Evolutionary conservation across 2,113 vertebrate species (phyloP).

Genomic region (Pangasianodon hypophthalmus): DNA sequence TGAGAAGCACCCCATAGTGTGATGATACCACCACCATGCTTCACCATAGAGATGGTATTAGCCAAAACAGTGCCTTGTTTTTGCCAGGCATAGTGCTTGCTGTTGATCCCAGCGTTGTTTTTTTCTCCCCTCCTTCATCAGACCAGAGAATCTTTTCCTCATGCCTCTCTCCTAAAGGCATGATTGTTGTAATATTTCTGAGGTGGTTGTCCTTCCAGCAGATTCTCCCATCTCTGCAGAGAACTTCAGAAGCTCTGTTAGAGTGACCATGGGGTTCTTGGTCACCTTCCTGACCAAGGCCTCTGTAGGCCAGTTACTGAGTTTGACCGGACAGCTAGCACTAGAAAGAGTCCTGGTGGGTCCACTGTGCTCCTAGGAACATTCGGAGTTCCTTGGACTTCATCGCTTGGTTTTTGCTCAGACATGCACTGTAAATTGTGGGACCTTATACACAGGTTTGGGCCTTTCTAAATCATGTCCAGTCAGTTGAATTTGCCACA

Average conservation of each 20-base stretch:
- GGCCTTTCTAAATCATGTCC: background rate
- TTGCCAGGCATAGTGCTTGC: background rate
- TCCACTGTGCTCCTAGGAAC: background rate
- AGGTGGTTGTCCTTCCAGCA: background rate
- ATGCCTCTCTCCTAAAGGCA: background rate
- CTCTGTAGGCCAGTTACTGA: background rate
- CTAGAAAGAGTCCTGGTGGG: background rate
- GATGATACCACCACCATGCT: background rate
- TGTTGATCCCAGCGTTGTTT: background rate
- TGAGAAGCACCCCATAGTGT: background rate
- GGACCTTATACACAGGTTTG: background rate
- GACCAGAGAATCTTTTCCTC: background rate
- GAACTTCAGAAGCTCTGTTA: background rate
- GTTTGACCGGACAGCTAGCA: background rate
- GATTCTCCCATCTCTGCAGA: background rate
- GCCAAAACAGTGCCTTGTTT: background rate
- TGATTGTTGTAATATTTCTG: background rate
- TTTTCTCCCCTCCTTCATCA: background rate
- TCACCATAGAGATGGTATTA: background rate
- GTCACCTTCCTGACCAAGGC: no score
- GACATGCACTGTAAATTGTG: background rate
- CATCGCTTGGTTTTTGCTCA: background rate
- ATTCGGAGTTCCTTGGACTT: background rate
- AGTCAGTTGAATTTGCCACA: background rate
- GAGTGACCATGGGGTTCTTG: background rate